Evolutionary conservation across 2,113 vertebrate genomes (phyloP), one percentile per base, ranked within the genome.

Genomic region (Hemibagrus wyckioides): DNA sequence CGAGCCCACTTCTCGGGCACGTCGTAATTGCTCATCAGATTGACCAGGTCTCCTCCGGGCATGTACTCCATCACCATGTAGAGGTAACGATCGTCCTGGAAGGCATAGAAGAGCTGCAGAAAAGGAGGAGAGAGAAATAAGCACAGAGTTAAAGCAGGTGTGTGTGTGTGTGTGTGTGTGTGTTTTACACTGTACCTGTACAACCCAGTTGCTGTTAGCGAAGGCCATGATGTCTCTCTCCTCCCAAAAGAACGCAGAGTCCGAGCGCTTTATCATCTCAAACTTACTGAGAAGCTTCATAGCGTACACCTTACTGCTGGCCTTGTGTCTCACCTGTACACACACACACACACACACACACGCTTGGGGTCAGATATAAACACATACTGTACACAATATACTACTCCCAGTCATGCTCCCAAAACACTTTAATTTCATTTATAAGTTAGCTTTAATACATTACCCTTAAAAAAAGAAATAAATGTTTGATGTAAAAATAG

Each of bases 21-120:
- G 57, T 99, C 98, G 0, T 99, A 99, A 94, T 99, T 99, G 93
- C 98, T 99, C 98, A 99, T 99, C 93, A 99, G 93, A 92, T 99
- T 99, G 61, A 99, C 98, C 90, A 99, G 95, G 92, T 99, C 98
- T 39, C 98, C 98, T 8, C 98, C 98, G 28, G 98, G 98, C 98
- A 99, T 99, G 91, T 99, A 99, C 87, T 99, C 98, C 98, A 99
- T 99, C 92, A 99, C 98, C 98, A 99, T 99, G 92, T 99, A 99
- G 90, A 99, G 97, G 94, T 98, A 99, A 88, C 98, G 98, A 90
- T 98, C 96, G 91, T 99, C 98, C 96, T 99, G 98, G 94, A 99
- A 99, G 33, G 98, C 98, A 3, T 99, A 99, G 93, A 98, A 99
- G 83, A 99, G 96, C 98, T 99, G 90, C 50, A 41, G 63, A 13